Evolutionary conservation across 2,888 invertebrate genomes (phyloP), one percentile per base, ranked within the genome.

Genomic region (Parnassius glacialis): DNA sequence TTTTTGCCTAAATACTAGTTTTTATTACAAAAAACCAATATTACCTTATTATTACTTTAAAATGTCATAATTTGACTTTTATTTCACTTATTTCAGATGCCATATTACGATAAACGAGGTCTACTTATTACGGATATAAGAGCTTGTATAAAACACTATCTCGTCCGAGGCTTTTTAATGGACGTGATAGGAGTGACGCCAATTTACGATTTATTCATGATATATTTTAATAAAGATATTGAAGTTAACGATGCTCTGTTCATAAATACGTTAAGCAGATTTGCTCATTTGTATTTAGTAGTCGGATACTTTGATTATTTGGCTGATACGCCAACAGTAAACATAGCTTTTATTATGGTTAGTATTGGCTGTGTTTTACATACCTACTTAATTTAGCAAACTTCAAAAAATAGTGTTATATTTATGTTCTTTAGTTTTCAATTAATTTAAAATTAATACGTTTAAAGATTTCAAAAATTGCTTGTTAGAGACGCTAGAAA

Each of bases 281-380:
- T 78, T 45, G 71, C 82, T 1, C 85, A 86, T 59, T 20, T 87
- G 10, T 86, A 88, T 51, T 73, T 87, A 2, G 44, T 87, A 10
- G 67, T 74, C 57, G 84, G 80, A 7, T 87, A 80, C 66, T 85
- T 87, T 55, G 64, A 83, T 57, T 84, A 85, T 52, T 59, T 84
- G 34, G 76, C 80, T 11, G 80, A 87, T 59, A 51, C 57, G 12
- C 87, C 87, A 0, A 72, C 70, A 1, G 67, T 73, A 0, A 79
- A 79, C 47, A 70, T 72, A 51, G 70, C 72, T 44, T 73, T 74
- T 57, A 61, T 84, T 7, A 75, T 75, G 84, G 87, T 87, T 47
- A 44, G 76, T 51, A 20, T 20, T 43, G 7, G 7, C 5, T 20
- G 20, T 34, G 34, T 34, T 5, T 7, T 34, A 7, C 7, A 34